Base-by-base conservation (phyloP, 35 echinoderm and acorn worm species). In the Apostichopus californicus region DNA sequence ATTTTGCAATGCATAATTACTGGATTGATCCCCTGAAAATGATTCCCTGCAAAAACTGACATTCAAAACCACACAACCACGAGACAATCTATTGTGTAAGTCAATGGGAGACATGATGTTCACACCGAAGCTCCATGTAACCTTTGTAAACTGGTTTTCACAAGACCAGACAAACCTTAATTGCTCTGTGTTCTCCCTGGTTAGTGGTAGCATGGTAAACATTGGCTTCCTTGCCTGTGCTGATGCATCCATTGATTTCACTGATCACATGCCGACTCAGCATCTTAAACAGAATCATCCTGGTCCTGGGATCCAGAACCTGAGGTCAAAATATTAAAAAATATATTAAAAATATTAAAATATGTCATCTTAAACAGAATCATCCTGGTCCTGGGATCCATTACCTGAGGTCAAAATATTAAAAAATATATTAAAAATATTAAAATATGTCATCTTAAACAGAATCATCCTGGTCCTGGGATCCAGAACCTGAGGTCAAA, bases 281-380 rank as follows among this genome's bases (percentile, higher is more conserved):
- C 93, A 99, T 92, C 91, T 99, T 99, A 56, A 99, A 99, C 23
- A 99, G 54, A 11, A 99, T 99, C 97, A 99, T 99, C 21, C 97
- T 91, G 1, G 97, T 99, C 58, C 97, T 78, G 11, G 97, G 97
- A 91, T 99, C 97, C 10, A 99, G 54, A 0, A 99, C 97, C 97
- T 99, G 12, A 53, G 46, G 9, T 66, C 34, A 46, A 90, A 92
- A 83, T 73, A 60, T 84, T 78, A 12, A 71, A 34, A 24, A 25
- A 13, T n/a, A 82, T 55, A 73, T 60, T 52, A 54, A 12, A 81
- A 25, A 81, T 12, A 81, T 46, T 46, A 46, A 46, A 46, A 46
- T 46, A 17, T 75, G 71, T 75, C 14, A 75, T 4, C 14, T 75
- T 75, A 17, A 75, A 17, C 71, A 75, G 3, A 14, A 75, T 75